These are phyloP conservation scores for Ctenochaetus hawaiiensis DNA, from an alignment of 2,797 vertebrate species.

Conservation along the genomic window DNA sequence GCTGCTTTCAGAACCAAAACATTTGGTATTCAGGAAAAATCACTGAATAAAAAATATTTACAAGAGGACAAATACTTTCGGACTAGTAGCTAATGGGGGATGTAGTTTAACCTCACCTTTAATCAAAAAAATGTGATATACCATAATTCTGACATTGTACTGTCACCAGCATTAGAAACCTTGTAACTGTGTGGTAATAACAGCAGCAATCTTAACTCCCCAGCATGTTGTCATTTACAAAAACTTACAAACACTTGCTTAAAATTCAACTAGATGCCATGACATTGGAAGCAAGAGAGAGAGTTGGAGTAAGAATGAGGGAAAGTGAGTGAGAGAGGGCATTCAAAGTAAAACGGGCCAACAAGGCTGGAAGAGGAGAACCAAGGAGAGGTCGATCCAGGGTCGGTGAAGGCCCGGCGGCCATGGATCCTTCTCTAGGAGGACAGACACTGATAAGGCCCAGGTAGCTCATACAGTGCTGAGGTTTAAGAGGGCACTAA, in stretches of 20 bases:
- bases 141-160: neutral
- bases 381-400: conserved; percentile 76
- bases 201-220: neutral
- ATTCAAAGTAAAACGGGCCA: conserved; percentile 57
- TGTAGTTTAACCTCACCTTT: neutral
- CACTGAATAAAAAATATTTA: conserved; percentile 8
- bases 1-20: conserved; percentile 40
- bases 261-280: conserved; percentile 36
- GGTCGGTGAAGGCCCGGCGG: conserved; percentile 74
- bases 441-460: conserved; percentile 82
- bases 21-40: conserved; percentile 31
- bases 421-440: conserved; percentile 80
- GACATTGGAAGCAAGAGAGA: conserved; percentile 54
- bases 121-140: neutral
- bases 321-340: conserved; percentile 19
- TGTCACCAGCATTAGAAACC: neutral
- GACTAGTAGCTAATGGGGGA: neutral
- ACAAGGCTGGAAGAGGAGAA: conserved; percentile 58
- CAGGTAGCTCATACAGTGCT: conserved; percentile 78
- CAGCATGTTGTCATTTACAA: conserved; percentile 3
- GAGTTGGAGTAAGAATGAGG: conserved; percentile 29
- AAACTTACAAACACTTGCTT: conserved; percentile 21
- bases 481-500: conserved; percentile 77
- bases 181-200: neutral
- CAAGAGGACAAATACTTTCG: conserved; percentile 3